Base-by-base conservation (phyloP, 1,140 invertebrate species). In the Neodiprion lecontei region DNA sequence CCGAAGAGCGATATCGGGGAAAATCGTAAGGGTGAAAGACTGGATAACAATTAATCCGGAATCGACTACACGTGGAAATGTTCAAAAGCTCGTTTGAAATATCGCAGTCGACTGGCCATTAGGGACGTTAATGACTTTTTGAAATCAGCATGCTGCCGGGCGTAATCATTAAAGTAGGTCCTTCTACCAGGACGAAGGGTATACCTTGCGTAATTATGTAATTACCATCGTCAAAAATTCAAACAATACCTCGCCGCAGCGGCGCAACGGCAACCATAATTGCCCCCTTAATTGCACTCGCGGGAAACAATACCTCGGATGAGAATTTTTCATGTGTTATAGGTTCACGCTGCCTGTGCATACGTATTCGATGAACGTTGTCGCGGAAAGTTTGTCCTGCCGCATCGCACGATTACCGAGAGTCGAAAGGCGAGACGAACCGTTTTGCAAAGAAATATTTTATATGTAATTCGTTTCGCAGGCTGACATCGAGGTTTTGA, bases 31-130 rank as follows among this genome's bases (percentile, higher is more conserved):
- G n/a, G 53, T 48, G 7, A 65, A 73, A 23, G 28, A 65, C 61
- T 61, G 74, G 77, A 76, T 74, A 80, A 80, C 79, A 79, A 80
- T 80, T 79, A 73, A 80, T 80, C 72, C 67, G 23, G 21, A 48
- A 72, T 72, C 50, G 48, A 23, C 17, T 40, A 40, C 28, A 5
- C 67, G 67, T 21, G 67, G 40, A 7, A 69, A 23, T 47, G 67
- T 69, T 69, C 11, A 69, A 69, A 69, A 47, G 17, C 67, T 69
- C 67, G 67, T 69, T 69, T 69, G 67, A 23, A 69, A 69, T 69
- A 23, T 23, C 67, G 67, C 67, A 21, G 21, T 23, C 14, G 40
- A 14, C 11, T 23, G 12, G 67, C 17, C 67, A 23, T 21, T 69
- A 69, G 12, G 21, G 67, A 47, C 40, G 40, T 69, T 69, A 69